phyloP scores from a whole-genome alignment of 2,888 invertebrate species.

The Amphiduros pacificus region DNA sequence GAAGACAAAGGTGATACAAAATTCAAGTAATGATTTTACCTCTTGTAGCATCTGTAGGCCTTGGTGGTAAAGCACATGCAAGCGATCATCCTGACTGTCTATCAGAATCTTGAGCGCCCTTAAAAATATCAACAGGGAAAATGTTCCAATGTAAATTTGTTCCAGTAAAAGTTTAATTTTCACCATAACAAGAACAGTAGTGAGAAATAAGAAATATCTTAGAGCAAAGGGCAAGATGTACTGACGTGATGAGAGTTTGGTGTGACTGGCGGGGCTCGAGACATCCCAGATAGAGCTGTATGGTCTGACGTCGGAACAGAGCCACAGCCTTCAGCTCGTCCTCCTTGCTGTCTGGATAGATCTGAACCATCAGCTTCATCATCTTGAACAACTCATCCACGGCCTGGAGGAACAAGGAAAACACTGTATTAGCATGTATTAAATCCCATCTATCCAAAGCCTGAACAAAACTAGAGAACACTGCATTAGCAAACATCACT shows the following conservation, averaged over 20 bases:
- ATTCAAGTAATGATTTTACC: no score
- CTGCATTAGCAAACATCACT: no score
- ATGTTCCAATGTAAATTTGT: not conserved
- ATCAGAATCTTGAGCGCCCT: slow-evolving; percentile 79
- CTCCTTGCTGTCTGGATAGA: slow-evolving; percentile 76
- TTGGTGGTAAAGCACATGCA: slow-evolving; percentile 87
- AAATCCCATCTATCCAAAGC: no score
- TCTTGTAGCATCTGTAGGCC: slow-evolving; percentile 81
- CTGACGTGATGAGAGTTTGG: slow-evolving; percentile 80
- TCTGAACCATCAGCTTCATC: slow-evolving; percentile 85
- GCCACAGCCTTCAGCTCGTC: slow-evolving; percentile 81
- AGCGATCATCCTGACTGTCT: slow-evolving; percentile 84
- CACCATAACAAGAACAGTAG: not conserved
- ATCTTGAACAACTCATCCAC: slow-evolving; percentile 89
- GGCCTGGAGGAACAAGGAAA: slow-evolving; percentile 67
- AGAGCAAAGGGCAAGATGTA: not conserved
- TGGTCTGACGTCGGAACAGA: slow-evolving; percentile 79
- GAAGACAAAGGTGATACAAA: no score
- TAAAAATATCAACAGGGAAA: not conserved
- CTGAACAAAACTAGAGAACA: no score
- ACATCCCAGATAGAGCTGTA: slow-evolving; percentile 85
- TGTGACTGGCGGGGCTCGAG: slow-evolving; percentile 89
- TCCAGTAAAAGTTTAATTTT: not conserved
- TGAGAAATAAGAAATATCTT: not conserved
- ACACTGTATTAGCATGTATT: no score